Percentiles rank a stretch among this genome's conserved stretches.
phyloP scores from a whole-genome alignment of 2,113 vertebrate species.

The Oxyura jamaicensis region DNA sequence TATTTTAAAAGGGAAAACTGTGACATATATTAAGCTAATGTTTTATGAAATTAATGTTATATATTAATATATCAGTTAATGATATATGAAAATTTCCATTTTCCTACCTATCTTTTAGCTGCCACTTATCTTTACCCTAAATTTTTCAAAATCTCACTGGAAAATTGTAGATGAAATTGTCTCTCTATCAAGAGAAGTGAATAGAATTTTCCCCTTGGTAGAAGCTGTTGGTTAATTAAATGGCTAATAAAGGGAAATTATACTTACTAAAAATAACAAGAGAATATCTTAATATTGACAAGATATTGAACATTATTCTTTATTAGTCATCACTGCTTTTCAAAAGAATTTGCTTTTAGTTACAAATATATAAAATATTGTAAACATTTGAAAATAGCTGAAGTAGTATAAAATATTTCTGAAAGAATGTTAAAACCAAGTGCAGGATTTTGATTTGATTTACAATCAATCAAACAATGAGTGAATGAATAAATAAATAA shows the following conservation, averaged over 20 bases:
- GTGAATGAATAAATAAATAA: background rate
- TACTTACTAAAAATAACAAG: constrained; percentile 20
- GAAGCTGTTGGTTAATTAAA: constrained; percentile 40
- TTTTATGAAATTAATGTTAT: background rate
- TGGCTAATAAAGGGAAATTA: constrained; percentile 21
- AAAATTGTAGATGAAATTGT: constrained; percentile 18
- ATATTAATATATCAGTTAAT: background rate
- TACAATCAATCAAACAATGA: background rate
- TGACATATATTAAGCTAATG: background rate
- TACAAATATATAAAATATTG: background rate
- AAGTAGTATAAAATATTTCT: background rate
- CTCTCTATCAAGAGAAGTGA: background rate
- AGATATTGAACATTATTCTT: background rate
- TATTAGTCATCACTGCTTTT: background rate
- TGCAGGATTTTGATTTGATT: background rate
- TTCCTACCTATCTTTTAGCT: background rate
- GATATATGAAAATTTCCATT: constrained; percentile 3
- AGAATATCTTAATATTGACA: background rate
- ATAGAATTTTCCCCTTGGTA: background rate
- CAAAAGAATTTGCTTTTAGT: background rate
- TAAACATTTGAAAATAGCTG: background rate
- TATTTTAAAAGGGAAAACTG: background rate
- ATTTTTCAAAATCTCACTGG: constrained; percentile 29
- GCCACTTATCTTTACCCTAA: background rate
- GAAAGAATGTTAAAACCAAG: background rate